Base-by-base conservation (phyloP, 2,113 vertebrate genomes). In the Urocitellus parryii region DNA sequence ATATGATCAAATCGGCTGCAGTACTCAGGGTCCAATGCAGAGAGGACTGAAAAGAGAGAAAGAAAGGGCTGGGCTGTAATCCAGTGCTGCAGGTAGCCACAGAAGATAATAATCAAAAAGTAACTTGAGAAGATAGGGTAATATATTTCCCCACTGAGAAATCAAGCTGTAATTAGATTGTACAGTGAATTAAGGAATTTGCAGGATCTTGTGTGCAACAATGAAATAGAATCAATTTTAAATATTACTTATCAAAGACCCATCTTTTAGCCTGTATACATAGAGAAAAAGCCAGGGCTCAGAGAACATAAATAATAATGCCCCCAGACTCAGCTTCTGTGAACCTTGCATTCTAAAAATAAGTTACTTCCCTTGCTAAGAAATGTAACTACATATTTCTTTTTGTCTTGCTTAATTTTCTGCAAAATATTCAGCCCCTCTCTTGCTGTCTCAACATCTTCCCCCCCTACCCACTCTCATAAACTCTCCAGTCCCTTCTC, bases 81-180 rank as follows among this genome's bases (percentile, higher is more conserved):
- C 80, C 53, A 87, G 80, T 14, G 7, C 25, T n/a, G n/a, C 61
- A 9, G 76, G 76, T 42, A 92, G 68, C 39, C 65, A n/a, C 8
- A 53, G 88, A 53, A 90, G 82, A 96, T 63, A 95, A 82, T 45
- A 61, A 93, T 90, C 83, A 84, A 84, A 85, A 91, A 83, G 95
- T 37, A 93, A 94, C 80, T 68, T 12, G 58, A 96, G 94, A 90
- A 84, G 76, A 51, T 51, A 90, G 42, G 34, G 53, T 39, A 63
- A 92, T 85, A 24, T 58, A 83, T 92, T 95, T 90, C 87, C 61
- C 77, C 77, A 76, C 61, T 73, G 96, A 96, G 87, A 97, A 96
- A 95, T 85, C 72, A 95, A 96, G 78, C 95, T 86, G 56, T 83
- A 96, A 97, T 96, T 96, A 90, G 88, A 96, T 88, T 90, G 73